phyloP scores from a whole-genome alignment of 1,140 invertebrate species.

The Hyposmocoma kahamanoa region DNA sequence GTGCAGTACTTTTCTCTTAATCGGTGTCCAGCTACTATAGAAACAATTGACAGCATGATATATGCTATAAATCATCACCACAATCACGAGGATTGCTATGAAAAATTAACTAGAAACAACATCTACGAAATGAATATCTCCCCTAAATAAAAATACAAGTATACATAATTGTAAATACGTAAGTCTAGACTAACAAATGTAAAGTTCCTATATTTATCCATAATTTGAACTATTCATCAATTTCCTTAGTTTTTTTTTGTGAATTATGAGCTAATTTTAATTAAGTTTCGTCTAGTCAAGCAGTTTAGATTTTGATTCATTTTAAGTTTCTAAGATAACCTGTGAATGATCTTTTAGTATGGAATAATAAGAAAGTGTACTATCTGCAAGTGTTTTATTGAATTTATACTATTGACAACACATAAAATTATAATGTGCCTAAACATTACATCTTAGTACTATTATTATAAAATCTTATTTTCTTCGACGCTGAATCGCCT shows the following conservation, averaged over 20 bases:
- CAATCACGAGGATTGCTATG: constrained; percentile 68
- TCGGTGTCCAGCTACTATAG: constrained; percentile 66
- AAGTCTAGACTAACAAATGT: constrained; percentile 12
- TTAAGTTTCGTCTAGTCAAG: no score
- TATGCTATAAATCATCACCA: constrained; percentile 69
- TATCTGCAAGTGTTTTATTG: no score
- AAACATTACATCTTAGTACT: constrained; percentile 24
- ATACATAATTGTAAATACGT: constrained; percentile 13
- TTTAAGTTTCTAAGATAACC: no score
- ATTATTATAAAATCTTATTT: constrained; percentile 24
- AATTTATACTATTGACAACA: no score
- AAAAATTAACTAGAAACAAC: constrained; percentile 65
- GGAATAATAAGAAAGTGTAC: no score
- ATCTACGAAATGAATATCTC: constrained; percentile 68
- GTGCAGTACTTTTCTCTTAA: constrained; percentile 71
- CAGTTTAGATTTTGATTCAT: no score
- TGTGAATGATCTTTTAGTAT: no score
- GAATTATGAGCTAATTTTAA: no score
- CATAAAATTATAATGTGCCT: no score
- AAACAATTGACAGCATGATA: constrained; percentile 67
- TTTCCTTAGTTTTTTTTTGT: no score
- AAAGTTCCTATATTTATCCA: constrained; percentile 39
- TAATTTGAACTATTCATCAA: no score
- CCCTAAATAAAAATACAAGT: constrained; percentile 30
- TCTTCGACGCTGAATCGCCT: constrained; percentile 21